phyloP scores from a whole-genome alignment of 2,888 invertebrate species.

The Sminthurides aquaticus region DNA sequence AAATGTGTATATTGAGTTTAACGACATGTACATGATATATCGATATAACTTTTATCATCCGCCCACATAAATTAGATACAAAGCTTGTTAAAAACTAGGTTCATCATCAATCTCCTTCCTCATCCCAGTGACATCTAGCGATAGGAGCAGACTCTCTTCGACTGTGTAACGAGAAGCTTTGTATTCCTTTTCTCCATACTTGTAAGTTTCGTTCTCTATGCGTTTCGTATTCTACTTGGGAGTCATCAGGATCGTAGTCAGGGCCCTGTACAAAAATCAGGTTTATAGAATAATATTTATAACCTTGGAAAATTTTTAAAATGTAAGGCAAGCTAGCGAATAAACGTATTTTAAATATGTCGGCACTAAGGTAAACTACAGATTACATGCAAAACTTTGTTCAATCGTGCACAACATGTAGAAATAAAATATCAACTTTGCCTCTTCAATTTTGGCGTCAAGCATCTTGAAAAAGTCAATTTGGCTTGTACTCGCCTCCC shows the following conservation, averaged over 20 bases:
- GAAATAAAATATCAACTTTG: too few species aligned
- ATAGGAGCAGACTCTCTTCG: constrained; percentile 12
- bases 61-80: too few species aligned
- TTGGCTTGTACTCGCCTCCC: constrained; percentile 81
- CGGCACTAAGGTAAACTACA: not conserved
- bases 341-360: not conserved
- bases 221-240: constrained; percentile 22
- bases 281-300: not conserved
- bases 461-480: constrained; percentile 88
- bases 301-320: not conserved
- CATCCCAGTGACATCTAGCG: constrained; percentile 22
- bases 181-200: constrained; percentile 22
- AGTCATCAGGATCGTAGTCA: constrained; percentile 34
- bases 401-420: too few species aligned
- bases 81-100: too few species aligned
- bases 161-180: constrained; percentile 14
- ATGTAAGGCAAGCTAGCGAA: constrained; percentile 3
- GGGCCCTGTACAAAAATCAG: constrained; percentile 30
- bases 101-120: constrained; percentile 23
- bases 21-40: too few species aligned
- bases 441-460: constrained; percentile 84
- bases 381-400: not conserved
- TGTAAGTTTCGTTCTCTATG: constrained; percentile 21
- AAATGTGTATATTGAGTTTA: too few species aligned
- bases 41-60: too few species aligned